These are phyloP conservation scores for Manduca sexta DNA, from an alignment of 1,140 invertebrate genomes.

Conservation along the genomic window DNA sequence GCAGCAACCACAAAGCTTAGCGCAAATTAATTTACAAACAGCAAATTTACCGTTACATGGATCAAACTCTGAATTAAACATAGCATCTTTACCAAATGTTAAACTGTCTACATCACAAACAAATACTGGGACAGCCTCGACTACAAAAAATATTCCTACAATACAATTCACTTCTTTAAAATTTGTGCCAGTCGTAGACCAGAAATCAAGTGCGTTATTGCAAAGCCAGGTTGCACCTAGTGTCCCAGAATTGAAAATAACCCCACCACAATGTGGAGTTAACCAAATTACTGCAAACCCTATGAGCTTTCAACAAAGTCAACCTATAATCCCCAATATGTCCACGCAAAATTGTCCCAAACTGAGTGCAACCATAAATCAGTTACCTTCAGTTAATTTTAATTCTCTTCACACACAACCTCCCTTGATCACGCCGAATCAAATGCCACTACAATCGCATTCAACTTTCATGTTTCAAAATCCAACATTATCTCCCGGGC, in stretches of 20 bases:
- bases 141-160: neutral
- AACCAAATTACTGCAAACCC: neutral
- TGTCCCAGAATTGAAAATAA: neutral
- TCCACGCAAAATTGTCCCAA: too few species aligned
- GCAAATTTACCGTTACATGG: too few species aligned
- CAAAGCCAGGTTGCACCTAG: neutral
- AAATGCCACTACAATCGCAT: neutral
- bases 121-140: neutral
- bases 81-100: too few species aligned
- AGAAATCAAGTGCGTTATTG: neutral
- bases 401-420: neutral
- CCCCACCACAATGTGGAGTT: neutral
- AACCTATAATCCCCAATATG: neutral
- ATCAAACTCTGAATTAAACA: too few species aligned
- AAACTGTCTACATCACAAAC: too few species aligned
- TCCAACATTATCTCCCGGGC: neutral
- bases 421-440: neutral
- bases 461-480: neutral
- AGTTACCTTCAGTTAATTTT: neutral
- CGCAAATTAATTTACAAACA: constrained; percentile 2
- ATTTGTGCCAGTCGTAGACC: constrained; percentile 5
- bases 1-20: constrained; percentile 2
- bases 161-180: constrained; percentile 6
- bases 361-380: too few species aligned
- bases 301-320: neutral